phyloP scores from a whole-genome alignment of 2,888 invertebrate species.

The Salpingus planirostris region DNA sequence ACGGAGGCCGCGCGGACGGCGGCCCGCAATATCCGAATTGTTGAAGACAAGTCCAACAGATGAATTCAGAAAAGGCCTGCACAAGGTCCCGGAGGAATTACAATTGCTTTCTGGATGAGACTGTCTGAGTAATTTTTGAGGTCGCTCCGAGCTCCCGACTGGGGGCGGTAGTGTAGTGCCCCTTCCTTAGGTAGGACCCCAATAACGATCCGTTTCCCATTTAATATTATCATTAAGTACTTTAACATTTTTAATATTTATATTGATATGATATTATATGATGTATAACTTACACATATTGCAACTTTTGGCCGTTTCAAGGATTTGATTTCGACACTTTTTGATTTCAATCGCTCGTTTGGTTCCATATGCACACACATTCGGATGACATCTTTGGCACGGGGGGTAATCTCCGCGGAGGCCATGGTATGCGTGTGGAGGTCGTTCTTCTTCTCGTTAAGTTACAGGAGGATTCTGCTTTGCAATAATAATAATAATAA shows the following conservation, averaged over 20 bases:
- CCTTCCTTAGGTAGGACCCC: slow-evolving; percentile 41
- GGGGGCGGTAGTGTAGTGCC: slow-evolving; percentile 37
- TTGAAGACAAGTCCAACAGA: slow-evolving; percentile 41
- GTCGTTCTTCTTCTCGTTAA: slow-evolving; percentile 32
- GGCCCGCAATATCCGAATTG: slow-evolving; percentile 34
- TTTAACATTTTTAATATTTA: too few relatives aligned
- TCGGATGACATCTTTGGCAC: slow-evolving; percentile 34
- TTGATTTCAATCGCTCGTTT: too few relatives aligned
- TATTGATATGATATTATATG: slow-evolving; percentile 2
- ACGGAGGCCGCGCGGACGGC: slow-evolving; percentile 22
- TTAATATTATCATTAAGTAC: too few relatives aligned
- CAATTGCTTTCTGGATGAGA: slow-evolving; percentile 44
- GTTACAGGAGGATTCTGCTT: slow-evolving; percentile 39
- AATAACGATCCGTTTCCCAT: slow-evolving; percentile 27
- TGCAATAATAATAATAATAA: slow-evolving; percentile 29
- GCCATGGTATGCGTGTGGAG: slow-evolving; percentile 32
- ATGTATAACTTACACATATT: slow-evolving; percentile 9
- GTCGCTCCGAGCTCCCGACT: slow-evolving; percentile 35
- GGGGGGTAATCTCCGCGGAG: slow-evolving; percentile 19
- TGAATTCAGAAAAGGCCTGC: slow-evolving; percentile 42
- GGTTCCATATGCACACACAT: slow-evolving; percentile 45
- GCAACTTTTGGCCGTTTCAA: slow-evolving; percentile 35
- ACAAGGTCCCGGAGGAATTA: slow-evolving; percentile 38
- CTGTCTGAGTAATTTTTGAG: slow-evolving; percentile 45
- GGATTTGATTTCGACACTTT: slow-evolving; percentile 25